phyloP scores from a whole-genome alignment of 2,113 vertebrate genomes.

The Archilochus colubris region DNA sequence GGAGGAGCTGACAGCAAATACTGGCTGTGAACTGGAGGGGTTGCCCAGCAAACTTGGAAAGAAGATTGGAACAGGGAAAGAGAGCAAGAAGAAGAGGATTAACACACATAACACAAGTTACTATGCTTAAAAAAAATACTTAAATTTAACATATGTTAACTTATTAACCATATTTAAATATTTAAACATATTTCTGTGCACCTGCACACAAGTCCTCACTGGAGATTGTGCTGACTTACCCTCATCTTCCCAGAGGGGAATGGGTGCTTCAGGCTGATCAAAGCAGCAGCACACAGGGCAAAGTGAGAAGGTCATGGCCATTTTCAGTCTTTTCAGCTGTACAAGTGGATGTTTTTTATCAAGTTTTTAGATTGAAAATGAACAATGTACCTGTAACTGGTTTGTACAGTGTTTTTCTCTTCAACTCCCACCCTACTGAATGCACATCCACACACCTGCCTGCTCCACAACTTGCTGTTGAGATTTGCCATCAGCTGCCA shows the following conservation, averaged over 20 bases:
- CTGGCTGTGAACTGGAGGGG: neutral
- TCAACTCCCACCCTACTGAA: neutral
- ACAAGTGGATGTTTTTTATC: neutral
- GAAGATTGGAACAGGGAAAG: neutral
- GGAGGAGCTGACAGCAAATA: neutral
- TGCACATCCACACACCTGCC: fast-evolving
- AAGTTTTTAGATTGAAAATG: neutral
- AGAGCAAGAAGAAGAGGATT: neutral
- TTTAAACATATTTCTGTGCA: neutral
- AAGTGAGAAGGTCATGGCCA: neutral
- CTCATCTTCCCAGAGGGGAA: neutral
- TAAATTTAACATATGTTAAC: neutral
- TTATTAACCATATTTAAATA: neutral
- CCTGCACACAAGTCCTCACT: neutral
- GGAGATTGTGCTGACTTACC: neutral
- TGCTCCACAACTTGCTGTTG: neutral
- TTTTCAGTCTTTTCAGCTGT: neutral
- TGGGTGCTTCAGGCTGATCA: neutral
- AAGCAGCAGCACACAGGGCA: neutral
- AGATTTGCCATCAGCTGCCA: neutral
- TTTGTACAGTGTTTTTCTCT: neutral
- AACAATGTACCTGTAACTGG: neutral
- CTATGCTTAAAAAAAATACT: neutral
- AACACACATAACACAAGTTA: neutral
- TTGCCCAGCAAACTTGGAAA: neutral